Conservation (phyloP, 1,140 invertebrate genomes). For the Rhynchophorus ferrugineus region DNA sequence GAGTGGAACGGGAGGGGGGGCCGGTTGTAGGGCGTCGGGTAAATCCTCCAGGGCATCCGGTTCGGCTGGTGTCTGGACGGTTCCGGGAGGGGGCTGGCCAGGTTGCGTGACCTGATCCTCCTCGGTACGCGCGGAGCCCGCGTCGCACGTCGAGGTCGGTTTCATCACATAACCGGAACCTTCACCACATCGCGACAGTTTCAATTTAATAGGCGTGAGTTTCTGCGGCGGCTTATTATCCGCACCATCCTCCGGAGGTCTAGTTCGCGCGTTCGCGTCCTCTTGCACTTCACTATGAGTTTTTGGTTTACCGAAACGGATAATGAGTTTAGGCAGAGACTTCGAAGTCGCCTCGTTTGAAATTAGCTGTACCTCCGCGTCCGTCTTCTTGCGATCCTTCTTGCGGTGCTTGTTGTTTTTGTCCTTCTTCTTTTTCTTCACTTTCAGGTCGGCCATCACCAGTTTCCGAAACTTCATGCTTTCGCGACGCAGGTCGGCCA, state of each 20-base stretch:
- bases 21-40: conserved; percentile 16
- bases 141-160: conserved; percentile 32
- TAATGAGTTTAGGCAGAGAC: conserved; percentile 52
- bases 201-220: conserved; percentile 71
- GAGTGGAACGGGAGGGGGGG: conserved; percentile 47
- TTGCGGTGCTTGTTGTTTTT: conserved; percentile 58
- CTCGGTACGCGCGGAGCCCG: conserved; percentile 25
- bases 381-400: conserved; percentile 54
- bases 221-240: conserved; percentile 39
- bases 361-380: conserved; percentile 50
- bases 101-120: conserved; percentile 31
- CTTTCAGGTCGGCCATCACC: conserved; percentile 68
- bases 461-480: conserved; percentile 81
- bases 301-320: conserved; percentile 48
- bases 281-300: conserved; percentile 22
- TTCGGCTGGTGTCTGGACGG: conserved; percentile 7
- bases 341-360: conserved; percentile 51
- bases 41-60: conserved; percentile 13
- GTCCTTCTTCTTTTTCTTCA: conserved; percentile 53
- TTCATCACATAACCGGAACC: conserved; percentile 59
- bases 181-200: conserved; percentile 68
- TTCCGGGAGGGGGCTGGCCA: conserved; percentile 26
- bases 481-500: conserved; percentile 71
- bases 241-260: conserved; percentile 6
- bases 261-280: conserved; percentile 17